phyloP scores from a whole-genome alignment of 2,113 vertebrate species.

The Megaceryle torquata region DNA sequence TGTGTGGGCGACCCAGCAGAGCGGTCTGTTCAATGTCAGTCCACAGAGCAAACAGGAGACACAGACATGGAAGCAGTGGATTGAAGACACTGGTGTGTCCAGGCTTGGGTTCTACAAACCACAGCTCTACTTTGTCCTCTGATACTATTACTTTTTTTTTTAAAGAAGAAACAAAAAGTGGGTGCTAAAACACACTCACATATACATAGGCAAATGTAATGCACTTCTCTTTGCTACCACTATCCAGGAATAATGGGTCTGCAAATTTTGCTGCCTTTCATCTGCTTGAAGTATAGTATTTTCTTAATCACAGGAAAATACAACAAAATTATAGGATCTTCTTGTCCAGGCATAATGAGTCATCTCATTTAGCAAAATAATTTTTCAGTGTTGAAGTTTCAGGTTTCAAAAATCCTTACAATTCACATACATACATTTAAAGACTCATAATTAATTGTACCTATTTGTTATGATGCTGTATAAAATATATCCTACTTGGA shows the following conservation, averaged over 20 bases:
- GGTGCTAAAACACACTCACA: not conserved
- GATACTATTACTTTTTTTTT: not conserved
- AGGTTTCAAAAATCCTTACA: not conserved
- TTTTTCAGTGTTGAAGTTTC: not conserved
- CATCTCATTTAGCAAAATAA: conserved; percentile 15
- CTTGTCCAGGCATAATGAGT: conserved; percentile 19
- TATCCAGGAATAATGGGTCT: not conserved
- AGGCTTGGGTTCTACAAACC: not conserved
- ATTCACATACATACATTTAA: not conserved
- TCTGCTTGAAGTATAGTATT: conserved; percentile 31
- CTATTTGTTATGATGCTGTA: not conserved
- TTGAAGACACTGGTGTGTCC: not conserved
- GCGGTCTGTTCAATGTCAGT: not conserved
- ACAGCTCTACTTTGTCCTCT: not conserved
- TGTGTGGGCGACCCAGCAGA: not conserved
- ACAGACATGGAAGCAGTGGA: conserved; percentile 69
- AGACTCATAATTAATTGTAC: not conserved
- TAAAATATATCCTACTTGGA: not conserved
- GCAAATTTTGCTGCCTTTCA: conserved; percentile 40
- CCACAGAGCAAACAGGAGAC: not conserved
- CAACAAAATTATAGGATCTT: conserved; percentile 20
- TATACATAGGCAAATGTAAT: not conserved
- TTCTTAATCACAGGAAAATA: conserved; percentile 40
- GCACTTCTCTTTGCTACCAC: not conserved
- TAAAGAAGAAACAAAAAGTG: not conserved